Base-by-base conservation (phyloP, 2,113 vertebrate genomes). In the Dasyornis broadbenti region DNA sequence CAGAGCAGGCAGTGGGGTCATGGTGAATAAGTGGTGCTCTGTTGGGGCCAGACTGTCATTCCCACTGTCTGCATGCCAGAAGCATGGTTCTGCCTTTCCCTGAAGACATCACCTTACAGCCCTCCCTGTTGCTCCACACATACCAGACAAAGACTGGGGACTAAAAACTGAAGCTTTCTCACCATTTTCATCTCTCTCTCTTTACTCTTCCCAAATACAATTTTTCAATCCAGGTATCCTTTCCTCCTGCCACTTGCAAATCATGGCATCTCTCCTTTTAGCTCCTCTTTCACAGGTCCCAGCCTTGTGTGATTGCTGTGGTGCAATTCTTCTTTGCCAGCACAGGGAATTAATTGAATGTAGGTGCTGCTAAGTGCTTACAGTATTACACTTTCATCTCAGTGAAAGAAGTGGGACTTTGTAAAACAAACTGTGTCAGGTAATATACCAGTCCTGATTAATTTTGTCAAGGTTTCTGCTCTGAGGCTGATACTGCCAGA, bases 341-440 rank as follows among this genome's bases (percentile, higher is more conserved):
- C 59, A n/a, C 47, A 57, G 68, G 50, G 52, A 92, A 90, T 94
- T 96, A 93, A 93, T 76, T 94, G 88, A 81, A 90, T 1, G 1
- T 37, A 47, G 87, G 86, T 3, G 26, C 84, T 65, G 87, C 37
- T 95, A 82, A 95, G 81, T 85, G 90, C 84, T 94, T 72, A 63
- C 56, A 82, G 86, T 37, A 83, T 89, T 91, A 84, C 75, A 77
- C 84, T 69, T 57, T 69, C 93, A 69, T 90, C 79, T 86, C 7
- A 30, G 60, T 70, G 86, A 95, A 94, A 68, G 84, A 84, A 92
- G 70, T 3, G 5, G 80, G 82, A 86, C 93, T 92, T 69, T n/a
- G 82, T 86, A 96, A 96, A 96, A 94, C 90, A 94, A 96, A 95
- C 82, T 80, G 54, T 96, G 95, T 95, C 96, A 97, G 82, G 30